Evolutionary conservation across 2,797 vertebrate species (phyloP).

Genomic region (Coilia nasus): DNA sequence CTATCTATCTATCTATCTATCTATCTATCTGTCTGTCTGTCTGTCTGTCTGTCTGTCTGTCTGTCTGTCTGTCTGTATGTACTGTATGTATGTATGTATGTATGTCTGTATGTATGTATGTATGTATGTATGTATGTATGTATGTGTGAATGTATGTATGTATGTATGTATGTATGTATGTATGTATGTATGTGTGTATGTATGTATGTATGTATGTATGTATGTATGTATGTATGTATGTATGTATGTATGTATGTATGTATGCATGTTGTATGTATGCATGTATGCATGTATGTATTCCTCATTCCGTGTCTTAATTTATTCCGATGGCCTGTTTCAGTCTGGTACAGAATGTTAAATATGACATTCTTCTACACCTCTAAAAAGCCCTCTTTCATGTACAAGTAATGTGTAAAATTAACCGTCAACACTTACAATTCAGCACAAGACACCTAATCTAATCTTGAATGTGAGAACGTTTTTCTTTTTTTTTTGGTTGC

Average conservation of each 20-base stretch:
- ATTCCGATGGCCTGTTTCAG: not conserved
- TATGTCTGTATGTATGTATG: not conserved
- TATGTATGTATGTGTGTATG: not conserved
- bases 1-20: no score
- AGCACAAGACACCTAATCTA: conserved; percentile 3
- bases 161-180: not conserved
- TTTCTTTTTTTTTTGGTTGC: not conserved
- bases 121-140: not conserved
- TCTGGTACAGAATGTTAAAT: not conserved
- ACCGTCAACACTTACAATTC: not conserved
- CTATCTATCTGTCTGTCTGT: no score
- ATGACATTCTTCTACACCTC: not conserved
- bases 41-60: no score
- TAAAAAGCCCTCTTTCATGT: not conserved
- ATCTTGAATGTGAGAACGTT: conserved; percentile 18
- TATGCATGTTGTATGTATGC: not conserved
- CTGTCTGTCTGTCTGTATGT: no score
- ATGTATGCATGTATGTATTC: not conserved
- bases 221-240: conserved; percentile 17
- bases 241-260: not conserved
- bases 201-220: not conserved
- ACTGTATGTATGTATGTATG: not conserved
- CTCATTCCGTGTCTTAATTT: not conserved
- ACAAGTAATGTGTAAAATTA: conserved; percentile 16
- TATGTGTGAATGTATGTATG: not conserved